Evolutionary conservation across 2,113 vertebrate species (phyloP).

Genomic region (Electrona antarctica): DNA sequence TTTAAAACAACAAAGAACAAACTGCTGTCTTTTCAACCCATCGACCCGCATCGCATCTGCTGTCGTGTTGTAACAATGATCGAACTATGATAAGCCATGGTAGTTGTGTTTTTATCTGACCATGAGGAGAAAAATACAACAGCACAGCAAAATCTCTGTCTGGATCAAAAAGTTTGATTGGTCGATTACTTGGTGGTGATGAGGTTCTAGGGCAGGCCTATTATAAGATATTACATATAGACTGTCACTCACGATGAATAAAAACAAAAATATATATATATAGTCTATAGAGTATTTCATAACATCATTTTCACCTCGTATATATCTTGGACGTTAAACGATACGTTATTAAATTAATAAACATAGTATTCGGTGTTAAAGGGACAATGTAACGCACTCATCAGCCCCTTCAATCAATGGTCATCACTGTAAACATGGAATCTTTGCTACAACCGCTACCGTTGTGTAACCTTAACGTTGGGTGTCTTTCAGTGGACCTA

Average conservation of each 20-base stretch:
- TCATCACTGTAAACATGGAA: no score
- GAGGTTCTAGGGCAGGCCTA: background rate
- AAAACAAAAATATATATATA: background rate
- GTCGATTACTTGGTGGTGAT: background rate
- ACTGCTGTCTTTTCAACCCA: background rate
- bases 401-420: background rate
- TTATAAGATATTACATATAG: background rate
- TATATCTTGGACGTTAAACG: no score
- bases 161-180: constrained; percentile 30
- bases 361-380: no score
- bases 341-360: no score
- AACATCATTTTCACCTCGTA: no score
- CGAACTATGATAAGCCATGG: background rate
- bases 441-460: constrained; percentile 1
- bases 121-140: background rate
- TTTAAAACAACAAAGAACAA: background rate
- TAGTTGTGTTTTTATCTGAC: background rate
- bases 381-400: no score
- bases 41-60: background rate
- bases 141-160: background rate
- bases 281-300: background rate
- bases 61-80: background rate
- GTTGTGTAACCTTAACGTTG: constrained; percentile 1
- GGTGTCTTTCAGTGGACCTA: background rate
- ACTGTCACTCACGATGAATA: background rate